Evolutionary conservation across 1,140 invertebrate genomes (phyloP), one percentile per base, ranked within the genome.

Genomic region (Diorhabda carinulata): DNA sequence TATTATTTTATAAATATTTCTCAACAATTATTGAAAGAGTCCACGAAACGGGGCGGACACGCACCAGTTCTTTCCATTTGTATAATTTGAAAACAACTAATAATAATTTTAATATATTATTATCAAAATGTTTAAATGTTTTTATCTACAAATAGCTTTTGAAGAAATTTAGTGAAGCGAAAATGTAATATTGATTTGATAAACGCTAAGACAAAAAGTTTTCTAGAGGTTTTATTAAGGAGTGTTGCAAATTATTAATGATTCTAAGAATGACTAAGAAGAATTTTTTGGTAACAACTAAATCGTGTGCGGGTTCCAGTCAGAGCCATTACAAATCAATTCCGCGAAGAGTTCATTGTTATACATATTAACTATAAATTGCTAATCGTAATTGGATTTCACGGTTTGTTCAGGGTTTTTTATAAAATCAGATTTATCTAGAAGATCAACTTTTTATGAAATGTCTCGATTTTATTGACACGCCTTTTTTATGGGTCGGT

Each of bases 201-300:
- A 25, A 25, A 25, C 25, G 1, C 25, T 25, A 25, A 25, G 25
- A 52, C 47, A 52, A n/a, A 52, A n/a, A 9, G 9, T 52, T 8
- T 60, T 60, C 25, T 60, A 60, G 6, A 9, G 10, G 10, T 40
- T 6, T 6, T 40, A 6, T 60, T 60, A 60, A 60, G 42, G 10
- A 42, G 59, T 40, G 42, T 60, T 60, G 59, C 59, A 42, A 60
- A 60, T 60, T 60, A 60, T 60, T 60, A 60, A 60, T 60, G 59
- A 42, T 60, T 60, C 59, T 7, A 7, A 42, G 59, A 60, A 60
- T 60, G 59, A 60, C 59, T 60, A 25, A 60, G 59, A 60, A 60
- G 10, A 40, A 40, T 60, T 60, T 25, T 60, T 42, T 25, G 42
- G 59, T 60, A 60, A 60, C 59, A 40, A 42, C 25, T 40, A 25